Base-by-base conservation (phyloP, 2,113 vertebrate species). In the Podarcis cretensis region DNA sequence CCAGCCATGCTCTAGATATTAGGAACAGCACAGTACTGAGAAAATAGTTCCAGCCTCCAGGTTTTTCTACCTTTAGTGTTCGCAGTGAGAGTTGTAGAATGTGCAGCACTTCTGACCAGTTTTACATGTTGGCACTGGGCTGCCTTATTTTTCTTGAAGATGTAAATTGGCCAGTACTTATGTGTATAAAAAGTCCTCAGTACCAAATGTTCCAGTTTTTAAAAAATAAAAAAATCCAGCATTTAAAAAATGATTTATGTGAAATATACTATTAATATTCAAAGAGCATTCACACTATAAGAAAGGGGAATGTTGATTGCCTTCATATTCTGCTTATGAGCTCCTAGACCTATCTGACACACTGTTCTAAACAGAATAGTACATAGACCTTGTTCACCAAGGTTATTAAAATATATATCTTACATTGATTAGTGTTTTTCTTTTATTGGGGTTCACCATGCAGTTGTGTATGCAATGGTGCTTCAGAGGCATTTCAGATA, bases 141-240 rank as follows among this genome's bases (percentile, higher is more conserved):
- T 89, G 13, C 43, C 93, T 74, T 89, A 92, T 88, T 23, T 85
- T 74, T 59, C 10, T 1, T 90, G 74, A 93, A 66, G 76, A 89
- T 89, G 82, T 73, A 93, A 94, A 88, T 0, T 90, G 79, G 92
- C 63, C 75, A 87, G 83, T 8, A 73, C 32, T 85, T 87, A 83
- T 84, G 90, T 43, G 66, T 66, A 90, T 18, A 88, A 9, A 79
- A 87, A 84, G 20, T n/a, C 25, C 27, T 74, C 40, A 57, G 21
- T 54, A 0, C 57, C 79, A 90, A 93, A 85, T 85, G 88, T 75
- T 82, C 57, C 8, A 75, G 93, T 95, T 88, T 81, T 92, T 16
- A 32, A 2, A 48, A 32, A 18, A 32, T 93, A 20, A 48, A 10
- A 10, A 48, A 48, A 48, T 48, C 9, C 48, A 54, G 48, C 48